Conservation (phyloP, 2,113 vertebrate species). For the Triplophysa siluroides region DNA sequence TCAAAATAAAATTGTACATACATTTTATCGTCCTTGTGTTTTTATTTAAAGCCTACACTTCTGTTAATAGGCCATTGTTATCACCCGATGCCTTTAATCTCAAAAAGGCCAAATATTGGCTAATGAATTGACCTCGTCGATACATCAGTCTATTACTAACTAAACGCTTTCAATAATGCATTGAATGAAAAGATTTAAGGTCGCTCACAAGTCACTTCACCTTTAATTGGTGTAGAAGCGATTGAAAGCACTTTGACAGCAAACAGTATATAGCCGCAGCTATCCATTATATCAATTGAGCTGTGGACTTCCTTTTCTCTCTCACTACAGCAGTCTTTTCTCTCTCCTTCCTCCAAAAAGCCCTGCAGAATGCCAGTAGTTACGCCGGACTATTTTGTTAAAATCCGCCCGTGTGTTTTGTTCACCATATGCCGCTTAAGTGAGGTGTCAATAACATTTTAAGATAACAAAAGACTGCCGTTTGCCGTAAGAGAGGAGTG, state of each 20-base stretch:
- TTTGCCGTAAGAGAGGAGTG: conserved; percentile 33
- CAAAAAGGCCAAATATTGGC: no score
- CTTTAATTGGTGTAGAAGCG: conserved; percentile 1
- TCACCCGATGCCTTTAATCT: no score
- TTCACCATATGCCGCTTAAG: conserved; percentile 49
- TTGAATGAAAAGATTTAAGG: conserved; percentile 20
- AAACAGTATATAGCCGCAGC: not conserved
- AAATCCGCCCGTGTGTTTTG: conserved; percentile 48
- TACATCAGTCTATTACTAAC: no score
- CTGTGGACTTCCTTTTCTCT: not conserved
- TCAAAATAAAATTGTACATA: no score
- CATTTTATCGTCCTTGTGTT: no score
- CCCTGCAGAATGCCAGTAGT: conserved; percentile 21
- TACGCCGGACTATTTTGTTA: conserved; percentile 36
- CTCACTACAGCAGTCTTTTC: conserved; percentile 1
- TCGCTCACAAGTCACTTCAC: not conserved
- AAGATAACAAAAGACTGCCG: conserved; percentile 49
- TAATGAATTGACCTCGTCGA: no score
- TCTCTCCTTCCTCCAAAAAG: conserved; percentile 7
- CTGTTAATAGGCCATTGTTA: no score
- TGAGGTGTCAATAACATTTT: conserved; percentile 57
- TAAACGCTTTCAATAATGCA: conserved; percentile 27
- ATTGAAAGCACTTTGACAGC: conserved; percentile 5
- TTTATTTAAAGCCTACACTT: no score
- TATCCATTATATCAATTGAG: conserved; percentile 40